Evolutionary conservation across 2,888 invertebrate genomes (phyloP).

Genomic region (Rhogogaster chlorosoma): DNA sequence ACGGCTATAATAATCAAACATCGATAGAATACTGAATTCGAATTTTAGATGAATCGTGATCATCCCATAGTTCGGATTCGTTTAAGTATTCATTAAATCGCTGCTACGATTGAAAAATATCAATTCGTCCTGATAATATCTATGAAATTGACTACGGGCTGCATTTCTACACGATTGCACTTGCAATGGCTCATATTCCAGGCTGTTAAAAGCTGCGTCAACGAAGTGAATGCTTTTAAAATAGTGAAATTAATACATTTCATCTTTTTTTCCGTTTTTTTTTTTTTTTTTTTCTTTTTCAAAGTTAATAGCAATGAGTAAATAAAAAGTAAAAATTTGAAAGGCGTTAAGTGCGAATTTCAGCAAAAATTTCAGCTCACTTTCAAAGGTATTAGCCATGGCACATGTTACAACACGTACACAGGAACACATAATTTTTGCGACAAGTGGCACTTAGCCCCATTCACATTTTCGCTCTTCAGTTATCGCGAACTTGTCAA

Average conservation of each 20-base stretch:
- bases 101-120: background rate
- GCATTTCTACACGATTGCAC: constrained; percentile 2
- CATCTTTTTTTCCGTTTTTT: background rate
- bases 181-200: background rate
- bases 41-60: background rate
- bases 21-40: background rate
- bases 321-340: background rate
- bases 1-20: background rate
- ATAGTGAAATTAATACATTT: background rate
- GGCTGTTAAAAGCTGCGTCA: background rate
- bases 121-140: background rate
- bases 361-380: background rate
- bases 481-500: background rate
- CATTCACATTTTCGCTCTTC: constrained; percentile 1
- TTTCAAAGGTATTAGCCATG: constrained; percentile 14
- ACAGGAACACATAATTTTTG: background rate
- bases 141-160: background rate
- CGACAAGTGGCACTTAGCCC: constrained; percentile 10
- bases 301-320: background rate
- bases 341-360: constrained; percentile 25
- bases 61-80: background rate
- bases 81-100: background rate
- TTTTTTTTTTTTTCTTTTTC: background rate
- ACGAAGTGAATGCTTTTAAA: constrained; percentile 9
- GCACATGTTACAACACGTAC: background rate